Evolutionary conservation across 2,888 invertebrate genomes (phyloP), one percentile per base, ranked within the genome.

Genomic region (Pristionchus fissidentatus): DNA sequence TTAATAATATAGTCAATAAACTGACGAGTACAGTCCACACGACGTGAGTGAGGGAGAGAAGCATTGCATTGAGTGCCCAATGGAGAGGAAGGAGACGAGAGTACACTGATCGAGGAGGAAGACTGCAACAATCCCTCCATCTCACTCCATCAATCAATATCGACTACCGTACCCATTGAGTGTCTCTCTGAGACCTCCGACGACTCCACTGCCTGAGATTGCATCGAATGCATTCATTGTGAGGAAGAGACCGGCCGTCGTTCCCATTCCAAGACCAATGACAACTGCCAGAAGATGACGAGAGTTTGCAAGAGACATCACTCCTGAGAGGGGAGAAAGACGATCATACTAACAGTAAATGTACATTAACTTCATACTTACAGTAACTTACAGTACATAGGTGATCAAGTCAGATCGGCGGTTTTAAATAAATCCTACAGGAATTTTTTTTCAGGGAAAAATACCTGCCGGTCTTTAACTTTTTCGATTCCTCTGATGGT

Each of bases 201-300:
- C 95, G 0, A 98, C 97, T 29, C 96, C 98, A 2, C 98, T 98
- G 35, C 98, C 98, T 46, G 96, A 95, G 85, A 97, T 95, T 93
- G 97, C 98, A 32, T 98, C 97, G 77, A 98, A 93, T 0, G 98
- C 96, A 94, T 99, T 99, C 41, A 97, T 95, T 85, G 98, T 93
- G 0, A 97, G 96, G 93, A 99, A 99, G 55, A 96, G 95, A 78
- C 97, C 98, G 92, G 97, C 96, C 94, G 98, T 97, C 2, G 96
- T 94, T 62, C 99, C 77, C 60, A 75, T 83, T 38, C 83, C 83
- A 57, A 75, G 52, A 22, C 83, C 83, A 62, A 78, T 70, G 29
- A 94, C 94, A 93, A 97, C 97, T 0, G 98, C 97, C 92, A 98
- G 94, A 89, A 97, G 95, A 90, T 97, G 95, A 92, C 97, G 96